Conservation (phyloP, 1,140 invertebrate genomes). For the Lepidurus apus region DNA sequence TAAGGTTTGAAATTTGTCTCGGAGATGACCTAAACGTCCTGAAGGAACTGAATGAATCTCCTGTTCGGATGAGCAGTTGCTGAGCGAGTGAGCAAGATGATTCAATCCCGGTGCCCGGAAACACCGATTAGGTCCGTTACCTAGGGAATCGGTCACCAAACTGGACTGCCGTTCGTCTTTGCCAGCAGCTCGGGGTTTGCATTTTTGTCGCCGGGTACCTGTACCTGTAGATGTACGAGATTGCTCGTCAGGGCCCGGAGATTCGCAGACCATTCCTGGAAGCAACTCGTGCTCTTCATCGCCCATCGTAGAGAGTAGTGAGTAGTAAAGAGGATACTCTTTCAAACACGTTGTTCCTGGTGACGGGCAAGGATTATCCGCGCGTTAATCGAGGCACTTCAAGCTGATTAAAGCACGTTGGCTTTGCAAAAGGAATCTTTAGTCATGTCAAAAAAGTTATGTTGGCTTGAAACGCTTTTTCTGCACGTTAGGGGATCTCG, state of each 20-base stretch:
- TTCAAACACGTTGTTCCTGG: too few species aligned
- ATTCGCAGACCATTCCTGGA: not conserved
- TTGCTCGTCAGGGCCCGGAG: not conserved
- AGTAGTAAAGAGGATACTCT: not conserved
- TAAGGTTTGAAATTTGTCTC: not conserved
- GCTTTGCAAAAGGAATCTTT: too few species aligned
- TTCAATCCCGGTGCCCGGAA: not conserved
- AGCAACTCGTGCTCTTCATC: not conserved
- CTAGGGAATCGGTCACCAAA: conserved; percentile 6
- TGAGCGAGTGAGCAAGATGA: not conserved
- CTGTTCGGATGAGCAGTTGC: not conserved
- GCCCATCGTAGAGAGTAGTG: not conserved
- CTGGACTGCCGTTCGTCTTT: conserved; percentile 1
- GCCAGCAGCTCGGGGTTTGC: not conserved
- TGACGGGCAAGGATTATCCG: too few species aligned
- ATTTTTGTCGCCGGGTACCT: not conserved
- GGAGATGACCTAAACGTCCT: not conserved
- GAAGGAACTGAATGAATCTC: not conserved
- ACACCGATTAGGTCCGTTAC: not conserved
- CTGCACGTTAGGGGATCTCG: too few species aligned
- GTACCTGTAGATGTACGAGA: not conserved
- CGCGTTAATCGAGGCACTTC: too few species aligned
- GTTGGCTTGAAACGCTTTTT: too few species aligned
- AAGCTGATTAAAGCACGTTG: too few species aligned
- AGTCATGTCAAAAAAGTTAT: too few species aligned